Conservation (phyloP, 2,113 vertebrate genomes). For the Microtus richardsoni region DNA sequence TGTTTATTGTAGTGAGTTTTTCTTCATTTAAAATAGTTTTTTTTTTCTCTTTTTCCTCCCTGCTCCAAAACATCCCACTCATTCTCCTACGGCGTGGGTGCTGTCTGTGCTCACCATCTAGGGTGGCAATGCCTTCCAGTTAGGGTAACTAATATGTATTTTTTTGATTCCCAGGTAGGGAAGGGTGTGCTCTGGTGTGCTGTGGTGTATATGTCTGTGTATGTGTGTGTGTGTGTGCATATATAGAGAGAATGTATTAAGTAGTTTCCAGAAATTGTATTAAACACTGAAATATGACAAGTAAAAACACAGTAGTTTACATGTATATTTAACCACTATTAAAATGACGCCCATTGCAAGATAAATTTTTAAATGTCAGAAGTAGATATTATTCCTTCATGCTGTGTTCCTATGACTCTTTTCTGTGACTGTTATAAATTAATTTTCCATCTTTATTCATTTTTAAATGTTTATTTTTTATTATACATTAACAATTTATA, state of each 20-base stretch:
- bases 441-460: background rate
- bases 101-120: background rate
- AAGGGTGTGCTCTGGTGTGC: background rate
- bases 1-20: background rate
- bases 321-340: constrained; percentile 9
- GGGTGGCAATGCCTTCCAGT: background rate
- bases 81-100: background rate
- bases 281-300: background rate
- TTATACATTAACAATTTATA: background rate
- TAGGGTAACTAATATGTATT: background rate
- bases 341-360: background rate
- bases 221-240: background rate
- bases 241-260: background rate
- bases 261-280: background rate
- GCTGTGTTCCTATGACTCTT: background rate
- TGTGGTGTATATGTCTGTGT: background rate
- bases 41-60: background rate
- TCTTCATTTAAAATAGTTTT: background rate
- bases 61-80: background rate
- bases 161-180: background rate
- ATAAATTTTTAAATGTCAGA: background rate
- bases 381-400: background rate
- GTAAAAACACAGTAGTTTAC: background rate
- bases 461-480: background rate
- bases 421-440: background rate